Base-by-base conservation (phyloP, 2,888 invertebrate species). In the Platypus cylindrus region DNA sequence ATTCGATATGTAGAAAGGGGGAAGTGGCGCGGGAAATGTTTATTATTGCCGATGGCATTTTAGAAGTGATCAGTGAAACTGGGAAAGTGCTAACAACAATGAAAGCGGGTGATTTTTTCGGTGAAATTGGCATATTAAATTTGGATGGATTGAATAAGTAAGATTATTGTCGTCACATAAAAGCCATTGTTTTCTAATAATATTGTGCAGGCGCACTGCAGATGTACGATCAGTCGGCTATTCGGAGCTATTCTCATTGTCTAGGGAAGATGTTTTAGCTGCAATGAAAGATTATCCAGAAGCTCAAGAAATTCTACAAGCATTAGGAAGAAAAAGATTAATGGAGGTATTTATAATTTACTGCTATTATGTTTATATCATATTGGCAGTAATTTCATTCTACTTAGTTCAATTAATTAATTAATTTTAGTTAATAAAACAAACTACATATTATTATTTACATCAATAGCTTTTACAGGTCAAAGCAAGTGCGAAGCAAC, bases 241-340 rank as follows among this genome's bases (percentile, higher is more conserved):
- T 54, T 90, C 93, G 0, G 94, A 94, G 60, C 66, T 94, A 14
- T 94, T 94, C 59, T 91, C 91, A 17, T 64, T 94, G 14, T 93
- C 93, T 0, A 71, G 93, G 3, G 93, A 94, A 63, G 94, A 94
- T 55, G 93, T 94, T 0, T 63, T 94, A 17, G 79, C 83, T 1
- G 94, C 94, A 1, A 89, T 94, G 81, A 93, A 93, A 58, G 94
- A 94, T 59, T 94, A 94, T 53, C 94, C 94, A 0, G 93, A 94
- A 61, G 94, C 94, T 1, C 90, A 93, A 60, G 87, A 89, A 46
- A 90, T 90, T 45, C 67, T 90, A n/a, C 87, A 89, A 56, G 85
- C 81, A 7, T 67, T 90, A 17, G 90, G 90, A 3, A 68, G 85
- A 27, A 89, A 87, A 52, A 70, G 89, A 9, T 63, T 90, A 32